Evolutionary conservation across 2,113 vertebrate species (phyloP).

Genomic region (Dipodomys spectabilis): DNA sequence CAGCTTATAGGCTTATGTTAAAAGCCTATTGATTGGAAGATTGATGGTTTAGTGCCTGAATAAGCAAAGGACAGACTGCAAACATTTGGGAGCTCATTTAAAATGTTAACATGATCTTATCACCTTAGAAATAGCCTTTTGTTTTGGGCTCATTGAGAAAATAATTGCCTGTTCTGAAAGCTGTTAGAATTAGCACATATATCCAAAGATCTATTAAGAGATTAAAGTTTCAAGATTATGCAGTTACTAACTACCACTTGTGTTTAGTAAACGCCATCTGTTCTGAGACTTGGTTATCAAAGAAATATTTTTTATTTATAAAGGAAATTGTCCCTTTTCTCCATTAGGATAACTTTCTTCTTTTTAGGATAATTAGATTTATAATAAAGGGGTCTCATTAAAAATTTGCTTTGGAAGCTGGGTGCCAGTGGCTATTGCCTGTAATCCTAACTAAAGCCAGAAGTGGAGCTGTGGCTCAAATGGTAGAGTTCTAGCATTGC

Average conservation of each 20-base stretch:
- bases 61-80: slow-evolving; percentile 14
- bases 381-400: too few species aligned
- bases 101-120: slow-evolving; percentile 42
- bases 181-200: slow-evolving; percentile 40
- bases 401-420: too few species aligned
- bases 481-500: too few species aligned
- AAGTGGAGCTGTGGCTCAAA: too few species aligned
- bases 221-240: slow-evolving; percentile 38
- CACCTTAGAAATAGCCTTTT: slow-evolving; percentile 45
- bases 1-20: slow-evolving; percentile 41
- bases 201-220: slow-evolving; percentile 53
- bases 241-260: not conserved
- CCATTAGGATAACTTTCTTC: not conserved
- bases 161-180: slow-evolving; percentile 56
- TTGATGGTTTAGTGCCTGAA: slow-evolving; percentile 52
- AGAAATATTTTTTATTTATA: not conserved
- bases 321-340: slow-evolving; percentile 20
- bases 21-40: slow-evolving; percentile 62
- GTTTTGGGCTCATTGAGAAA: slow-evolving; percentile 54
- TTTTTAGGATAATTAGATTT: not conserved
- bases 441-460: too few species aligned
- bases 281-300: not conserved
- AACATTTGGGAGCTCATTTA: not conserved
- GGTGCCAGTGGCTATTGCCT: too few species aligned
- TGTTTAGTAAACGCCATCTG: not conserved